These are phyloP conservation scores for human DNA, from an alignment of 2,113 vertebrate species.

Conservation along the genomic window GRCh38 chr3:95440001-95440500, in stretches of 20 bases:
- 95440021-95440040: background rate
- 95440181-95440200: background rate
- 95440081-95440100: background rate
- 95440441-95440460: background rate
- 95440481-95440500: fast-evolving
- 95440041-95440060: background rate
- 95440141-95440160: background rate
- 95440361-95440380: background rate
- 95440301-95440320: background rate
- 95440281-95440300: background rate
- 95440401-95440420: background rate
- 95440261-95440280: background rate
- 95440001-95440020: background rate
- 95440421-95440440: background rate
- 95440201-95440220: background rate
- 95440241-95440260: background rate
- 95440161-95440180: background rate
- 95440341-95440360: background rate
- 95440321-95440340: background rate
- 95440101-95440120: background rate
- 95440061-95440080: background rate
- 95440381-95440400: background rate
- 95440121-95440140: background rate
- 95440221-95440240: background rate
- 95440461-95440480: background rate